Conservation (phyloP, 1,140 invertebrate species). For the Drosophila subpulchrella region DNA sequence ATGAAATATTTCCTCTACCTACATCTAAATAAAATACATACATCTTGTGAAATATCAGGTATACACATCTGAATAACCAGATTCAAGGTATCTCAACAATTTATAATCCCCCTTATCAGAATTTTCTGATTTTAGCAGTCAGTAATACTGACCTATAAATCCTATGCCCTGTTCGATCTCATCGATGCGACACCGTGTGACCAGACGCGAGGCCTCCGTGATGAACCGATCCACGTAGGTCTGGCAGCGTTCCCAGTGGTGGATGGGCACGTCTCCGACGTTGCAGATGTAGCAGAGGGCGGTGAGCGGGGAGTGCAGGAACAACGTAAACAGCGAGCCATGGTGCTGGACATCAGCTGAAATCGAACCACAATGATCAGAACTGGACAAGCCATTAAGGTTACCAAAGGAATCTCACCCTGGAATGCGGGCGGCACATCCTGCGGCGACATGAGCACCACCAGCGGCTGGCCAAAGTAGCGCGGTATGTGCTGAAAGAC, state of each 20-base stretch:
- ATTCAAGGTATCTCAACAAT: no score
- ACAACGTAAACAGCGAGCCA: conserved; percentile 97
- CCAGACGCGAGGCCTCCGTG: conserved; percentile 93
- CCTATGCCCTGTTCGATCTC: conserved; percentile 85
- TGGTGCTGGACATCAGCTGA: conserved; percentile 93
- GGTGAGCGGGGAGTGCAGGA: conserved; percentile 96
- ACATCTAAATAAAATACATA: no score
- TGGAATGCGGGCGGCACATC: conserved; percentile 93
- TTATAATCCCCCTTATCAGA: no score
- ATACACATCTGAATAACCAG: no score
- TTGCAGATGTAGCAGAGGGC: conserved; percentile 97
- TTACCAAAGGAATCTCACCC: conserved; percentile 86
- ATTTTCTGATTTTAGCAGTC: no score
- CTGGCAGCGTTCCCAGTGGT: conserved; percentile 96
- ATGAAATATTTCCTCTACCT: no score
- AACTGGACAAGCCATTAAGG: background rate
- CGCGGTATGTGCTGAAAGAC: conserved; percentile 96
- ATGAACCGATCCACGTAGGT: conserved; percentile 95
- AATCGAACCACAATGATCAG: background rate
- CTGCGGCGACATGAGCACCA: conserved; percentile 97
- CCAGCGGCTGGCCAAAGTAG: conserved; percentile 97
- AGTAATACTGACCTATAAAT: conserved; percentile 70
- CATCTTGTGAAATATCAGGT: no score
- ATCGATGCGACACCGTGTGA: conserved; percentile 94
- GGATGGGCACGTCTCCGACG: conserved; percentile 92